phyloP scores from a whole-genome alignment of 2,888 invertebrate genomes.

The Lymantria dispar region DNA sequence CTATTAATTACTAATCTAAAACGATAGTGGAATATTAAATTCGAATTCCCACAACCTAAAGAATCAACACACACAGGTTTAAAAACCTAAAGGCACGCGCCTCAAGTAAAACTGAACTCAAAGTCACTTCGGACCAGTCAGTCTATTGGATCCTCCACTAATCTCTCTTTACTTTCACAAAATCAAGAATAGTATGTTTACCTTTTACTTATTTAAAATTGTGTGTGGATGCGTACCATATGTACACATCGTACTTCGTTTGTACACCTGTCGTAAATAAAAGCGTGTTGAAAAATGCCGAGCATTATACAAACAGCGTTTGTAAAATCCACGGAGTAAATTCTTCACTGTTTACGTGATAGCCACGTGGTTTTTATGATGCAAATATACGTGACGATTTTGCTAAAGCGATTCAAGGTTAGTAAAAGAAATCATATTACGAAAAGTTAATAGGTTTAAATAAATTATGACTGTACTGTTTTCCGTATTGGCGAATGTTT shows the following conservation, averaged over 20 bases:
- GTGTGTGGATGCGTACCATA: background rate
- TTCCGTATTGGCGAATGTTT: too few species aligned
- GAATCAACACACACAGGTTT: too few species aligned
- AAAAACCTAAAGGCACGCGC: too few species aligned
- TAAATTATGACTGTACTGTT: too few species aligned
- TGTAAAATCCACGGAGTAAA: background rate
- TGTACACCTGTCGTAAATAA: background rate
- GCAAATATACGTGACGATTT: background rate
- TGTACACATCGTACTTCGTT: background rate
- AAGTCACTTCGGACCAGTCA: too few species aligned
- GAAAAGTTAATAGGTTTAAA: too few species aligned
- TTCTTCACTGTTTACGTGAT: background rate
- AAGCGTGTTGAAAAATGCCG: background rate
- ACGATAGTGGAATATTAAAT: too few species aligned
- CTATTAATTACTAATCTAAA: too few species aligned
- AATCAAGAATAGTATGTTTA: background rate
- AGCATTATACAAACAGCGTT: background rate
- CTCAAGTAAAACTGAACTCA: too few species aligned
- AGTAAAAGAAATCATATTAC: background rate
- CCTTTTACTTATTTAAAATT: background rate
- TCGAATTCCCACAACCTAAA: too few species aligned
- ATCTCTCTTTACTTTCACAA: too few species aligned
- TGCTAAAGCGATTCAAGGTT: background rate
- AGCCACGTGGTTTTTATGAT: background rate
- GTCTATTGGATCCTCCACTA: too few species aligned